Evolutionary conservation across 2,888 invertebrate species (phyloP).

Genomic region (Diarsia rubi): DNA sequence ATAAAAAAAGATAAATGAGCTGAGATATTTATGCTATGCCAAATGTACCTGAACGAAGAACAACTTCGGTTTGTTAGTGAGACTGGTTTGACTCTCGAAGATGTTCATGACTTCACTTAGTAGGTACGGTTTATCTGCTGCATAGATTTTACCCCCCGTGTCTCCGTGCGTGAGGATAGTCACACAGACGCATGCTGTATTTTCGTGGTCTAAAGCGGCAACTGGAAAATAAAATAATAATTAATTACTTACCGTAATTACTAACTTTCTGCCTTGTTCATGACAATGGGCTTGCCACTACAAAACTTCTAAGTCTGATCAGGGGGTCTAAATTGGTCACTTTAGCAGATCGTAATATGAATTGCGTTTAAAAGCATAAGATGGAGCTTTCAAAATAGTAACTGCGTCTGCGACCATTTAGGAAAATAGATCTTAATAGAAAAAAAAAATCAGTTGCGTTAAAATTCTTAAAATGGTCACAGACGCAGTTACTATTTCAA

Average conservation of each 20-base stretch:
- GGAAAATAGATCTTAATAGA: too few relatives aligned
- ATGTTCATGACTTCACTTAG: constrained; percentile 71
- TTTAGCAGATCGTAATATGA: too few relatives aligned
- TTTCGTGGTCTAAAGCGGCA: constrained; percentile 72
- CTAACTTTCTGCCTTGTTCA: neutral
- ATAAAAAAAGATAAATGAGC: too few relatives aligned
- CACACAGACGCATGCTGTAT: constrained; percentile 79
- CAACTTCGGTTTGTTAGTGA: constrained; percentile 79
- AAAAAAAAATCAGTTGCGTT: too few relatives aligned
- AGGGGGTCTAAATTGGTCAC: too few relatives aligned
- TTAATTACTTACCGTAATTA: neutral
- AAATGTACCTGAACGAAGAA: constrained; percentile 77
- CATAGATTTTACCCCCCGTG: constrained; percentile 72
- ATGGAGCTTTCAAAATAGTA: too few relatives aligned
- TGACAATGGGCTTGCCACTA: neutral
- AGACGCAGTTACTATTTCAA: too few relatives aligned
- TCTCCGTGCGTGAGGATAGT: constrained; percentile 80
- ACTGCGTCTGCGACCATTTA: too few relatives aligned
- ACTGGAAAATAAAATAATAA: constrained; percentile 66
- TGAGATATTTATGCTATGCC: too few relatives aligned
- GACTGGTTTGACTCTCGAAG: constrained; percentile 69
- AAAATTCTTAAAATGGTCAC: too few relatives aligned
- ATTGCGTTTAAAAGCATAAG: too few relatives aligned
- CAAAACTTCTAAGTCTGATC: neutral
- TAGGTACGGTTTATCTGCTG: constrained; percentile 75